Conservation (phyloP, 2,888 invertebrate species). For the Drosophila gaucha region DNA sequence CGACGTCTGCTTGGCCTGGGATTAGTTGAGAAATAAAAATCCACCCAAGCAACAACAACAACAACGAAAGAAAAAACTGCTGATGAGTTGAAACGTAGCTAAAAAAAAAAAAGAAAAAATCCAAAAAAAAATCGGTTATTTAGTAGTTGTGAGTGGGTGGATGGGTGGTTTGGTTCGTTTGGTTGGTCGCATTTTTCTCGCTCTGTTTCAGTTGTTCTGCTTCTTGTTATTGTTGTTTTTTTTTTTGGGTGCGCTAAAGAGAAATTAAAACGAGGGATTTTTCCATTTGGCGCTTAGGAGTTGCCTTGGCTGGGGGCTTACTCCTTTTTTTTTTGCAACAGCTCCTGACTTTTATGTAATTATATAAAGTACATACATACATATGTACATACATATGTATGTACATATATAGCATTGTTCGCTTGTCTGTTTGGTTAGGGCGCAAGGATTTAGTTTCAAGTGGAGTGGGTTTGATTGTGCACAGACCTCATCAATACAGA, state of each 20-base stretch:
- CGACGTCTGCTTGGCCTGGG: conserved; percentile 57
- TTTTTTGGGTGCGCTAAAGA: conserved; percentile 60
- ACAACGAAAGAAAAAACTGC: conserved; percentile 58
- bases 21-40: conserved; percentile 77
- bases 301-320: conserved; percentile 9
- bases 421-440: conserved; percentile 1
- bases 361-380: conserved; percentile 56
- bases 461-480: not conserved
- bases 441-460: not conserved
- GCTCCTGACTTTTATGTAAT: conserved; percentile 76
- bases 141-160: conserved; percentile 50
- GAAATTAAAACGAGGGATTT: conserved; percentile 75
- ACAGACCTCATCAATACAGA: conserved; percentile 23
- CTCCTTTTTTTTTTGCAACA: conserved; percentile 22
- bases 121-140: conserved; percentile 51
- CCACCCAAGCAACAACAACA: conserved; percentile 52
- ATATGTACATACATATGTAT: not conserved
- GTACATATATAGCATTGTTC: conserved; percentile 52
- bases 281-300: conserved; percentile 56
- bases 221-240: conserved; percentile 19
- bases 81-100: conserved; percentile 70
- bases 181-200: conserved; percentile 44
- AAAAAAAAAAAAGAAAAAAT: conserved; percentile 13
- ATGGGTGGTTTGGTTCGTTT: not conserved
- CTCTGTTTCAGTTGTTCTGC: conserved; percentile 38